Evolutionary conservation across 37 sponge, comb jelly and placozoan species (phyloP), one percentile per base, ranked within the genome.

Genomic region (Hormiphora californensis): DNA sequence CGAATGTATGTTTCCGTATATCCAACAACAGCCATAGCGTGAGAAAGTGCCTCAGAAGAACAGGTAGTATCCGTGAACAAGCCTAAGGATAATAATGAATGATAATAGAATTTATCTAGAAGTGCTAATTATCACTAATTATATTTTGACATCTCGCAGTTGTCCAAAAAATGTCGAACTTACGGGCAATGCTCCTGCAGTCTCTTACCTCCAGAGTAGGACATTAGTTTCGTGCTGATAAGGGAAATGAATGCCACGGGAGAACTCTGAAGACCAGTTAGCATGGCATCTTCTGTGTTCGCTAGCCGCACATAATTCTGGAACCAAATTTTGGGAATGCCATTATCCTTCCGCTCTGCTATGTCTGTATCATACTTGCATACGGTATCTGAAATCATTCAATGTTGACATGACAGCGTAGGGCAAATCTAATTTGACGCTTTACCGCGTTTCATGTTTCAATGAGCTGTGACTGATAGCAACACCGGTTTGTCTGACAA

Each of bases 171-270:
- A 46, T 8, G 8, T 46, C 8, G 8, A 8, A 46, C 51, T 46
- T 46, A 46, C 51, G 12, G 11, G 12, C 51, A 17, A 8, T 46
- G 51, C 51, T 46, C 8, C 51, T 17, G 51, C 8, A 46, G 51
- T 12, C 51, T 46, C 46, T 1, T 11, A 73, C 81, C 81, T 73
- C 81, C 81, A 39, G 81, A 73, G 46, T 73, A 73, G 15, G 39
- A 11, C 19, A 41, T 11, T 43, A 73, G 21, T 1, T 38, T 21
- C 3, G 21, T 19, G 44, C 39, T 36, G 81, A 73, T 73, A 46
- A 36, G 38, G 44, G 36, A 73, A 0, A 22, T 25, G 46, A 73
- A 73, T 0, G 81, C 81, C 27, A 73, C 44, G 7, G 81, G 81
- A 28, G 81, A 73, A 17, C 7, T 39, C 1, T n/a, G n/a, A 4